Evolutionary conservation across 2,113 vertebrate species (phyloP), one percentile per base, ranked within the genome.

Genomic region (Petaurus breviceps): DNA sequence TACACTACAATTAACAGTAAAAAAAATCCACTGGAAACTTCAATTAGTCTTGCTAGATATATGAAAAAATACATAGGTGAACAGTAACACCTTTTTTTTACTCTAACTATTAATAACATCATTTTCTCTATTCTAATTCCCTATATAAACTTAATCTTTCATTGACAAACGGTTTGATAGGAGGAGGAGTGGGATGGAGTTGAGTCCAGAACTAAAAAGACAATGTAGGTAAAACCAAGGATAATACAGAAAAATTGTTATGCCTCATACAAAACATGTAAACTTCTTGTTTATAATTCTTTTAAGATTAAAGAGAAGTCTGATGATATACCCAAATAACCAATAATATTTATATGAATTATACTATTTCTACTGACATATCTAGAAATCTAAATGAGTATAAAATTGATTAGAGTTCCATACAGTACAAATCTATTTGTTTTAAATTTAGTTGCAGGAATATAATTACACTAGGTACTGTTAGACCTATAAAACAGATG

Each of bases 51-150:
- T 25, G 23, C 5, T 25, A 55, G 54, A 55, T 6, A 55, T 55
- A 51, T 51, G 51, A 23, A 25, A 55, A 54, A 55, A 55, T 55
- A 25, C 54, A 55, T 52, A 52, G 52, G 23, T 53, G 54, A 55
- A 94, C 68, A 97, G 95, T 97, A 55, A 96, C 97, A 96, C 53
- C 91, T 96, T 84, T 96, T 97, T 97, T 94, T 97, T 97, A n/a
- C 95, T 97, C 54, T 96, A 96, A 97, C 96, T 96, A 96, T 98
- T 98, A 97, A 96, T 96, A 98, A 95, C 46, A 97, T 96, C 95
- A 90, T 92, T 49, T 97, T 97, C 95, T 98, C 55, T 96, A 89
- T 49, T 51, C 91, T 89, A 49, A 94, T 96, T 96, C 91, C 92
- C 93, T 97, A 95, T 8, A 96, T 95, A 98, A 97, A 96, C 91